Evolutionary conservation across 1,140 invertebrate species (phyloP), one percentile per base, ranked within the genome.

Genomic region (Drosophila teissieri): DNA sequence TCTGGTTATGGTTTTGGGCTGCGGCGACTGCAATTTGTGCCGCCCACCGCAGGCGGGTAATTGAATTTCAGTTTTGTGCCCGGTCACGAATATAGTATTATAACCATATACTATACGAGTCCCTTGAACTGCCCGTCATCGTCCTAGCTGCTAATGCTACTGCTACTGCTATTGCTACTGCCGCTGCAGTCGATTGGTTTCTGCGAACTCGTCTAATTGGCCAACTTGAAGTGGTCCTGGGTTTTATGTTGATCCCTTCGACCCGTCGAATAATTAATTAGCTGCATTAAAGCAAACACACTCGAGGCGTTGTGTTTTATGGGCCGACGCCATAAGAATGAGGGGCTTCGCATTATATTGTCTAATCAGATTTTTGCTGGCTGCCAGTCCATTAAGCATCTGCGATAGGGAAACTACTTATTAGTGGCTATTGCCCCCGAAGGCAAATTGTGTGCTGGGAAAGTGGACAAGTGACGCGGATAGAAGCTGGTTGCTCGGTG

Each of bases 261-360:
- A 56, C 53, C 73, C 39, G 55, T 24, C 64, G 58, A 77, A 77
- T 78, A 78, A 78, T 78, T 78, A 78, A 78, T 78, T 78, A 77
- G 74, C 51, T 62, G 55, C 45, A 77, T 77, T 70, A 78, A 78
- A 78, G 40, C 49, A 46, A 56, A 51, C 73, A 42, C 55, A 48
- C 53, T 67, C 48, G 62, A 36, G 61, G 65, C 62, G 22, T 64
- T 84, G 81, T 70, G 82, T 57, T 86, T 78, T 85, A 80, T 80
- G 82, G 61, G 54, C 42, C 82, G 31, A 8, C 31, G 8, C 55
- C 64, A 56, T 48, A 70, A 42, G 54, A 60, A 44, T 39, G 48
- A 37, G 34, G 19, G 34, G 39, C 42, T 40, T 46, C 40, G 27
- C 12, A 40, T 60, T 72, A 53, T 75, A 75, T 53, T 39, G 27